These are phyloP conservation scores for Bujurquina vittata DNA, from an alignment of 2,113 vertebrate species.

Conservation along the genomic window DNA sequence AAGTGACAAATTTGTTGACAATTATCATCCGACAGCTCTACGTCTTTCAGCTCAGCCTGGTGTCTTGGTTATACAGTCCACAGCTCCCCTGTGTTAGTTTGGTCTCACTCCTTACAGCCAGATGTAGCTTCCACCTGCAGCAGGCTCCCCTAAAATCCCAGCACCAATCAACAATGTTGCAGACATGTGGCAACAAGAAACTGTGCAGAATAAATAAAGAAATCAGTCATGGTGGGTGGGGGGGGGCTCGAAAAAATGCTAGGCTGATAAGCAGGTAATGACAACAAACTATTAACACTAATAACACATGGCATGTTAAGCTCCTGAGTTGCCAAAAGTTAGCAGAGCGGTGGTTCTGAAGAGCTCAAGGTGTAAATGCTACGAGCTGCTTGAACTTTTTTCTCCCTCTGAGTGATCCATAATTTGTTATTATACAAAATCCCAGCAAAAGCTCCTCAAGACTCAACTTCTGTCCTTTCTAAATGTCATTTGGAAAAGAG, in stretches of 20 bases:
- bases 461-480: background rate
- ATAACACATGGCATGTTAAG: background rate
- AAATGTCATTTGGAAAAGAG: background rate
- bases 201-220: background rate
- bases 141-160: background rate
- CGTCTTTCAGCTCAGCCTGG: background rate
- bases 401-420: background rate
- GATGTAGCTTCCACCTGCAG: background rate
- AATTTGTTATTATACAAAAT: conserved; percentile 5
- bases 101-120: background rate
- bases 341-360: background rate
- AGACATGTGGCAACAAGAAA: background rate
- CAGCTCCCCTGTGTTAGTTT: background rate
- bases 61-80: background rate
- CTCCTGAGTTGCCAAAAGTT: background rate
- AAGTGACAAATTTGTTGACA: background rate
- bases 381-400: background rate
- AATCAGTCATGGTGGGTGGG: background rate
- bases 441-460: background rate
- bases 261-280: background rate
- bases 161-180: background rate
- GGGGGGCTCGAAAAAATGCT: background rate
- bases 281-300: conserved; percentile 8
- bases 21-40: background rate
- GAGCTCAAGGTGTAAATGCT: background rate